phyloP scores from a whole-genome alignment of 2,797 vertebrate genomes.

The Cheirogaleus major region DNA sequence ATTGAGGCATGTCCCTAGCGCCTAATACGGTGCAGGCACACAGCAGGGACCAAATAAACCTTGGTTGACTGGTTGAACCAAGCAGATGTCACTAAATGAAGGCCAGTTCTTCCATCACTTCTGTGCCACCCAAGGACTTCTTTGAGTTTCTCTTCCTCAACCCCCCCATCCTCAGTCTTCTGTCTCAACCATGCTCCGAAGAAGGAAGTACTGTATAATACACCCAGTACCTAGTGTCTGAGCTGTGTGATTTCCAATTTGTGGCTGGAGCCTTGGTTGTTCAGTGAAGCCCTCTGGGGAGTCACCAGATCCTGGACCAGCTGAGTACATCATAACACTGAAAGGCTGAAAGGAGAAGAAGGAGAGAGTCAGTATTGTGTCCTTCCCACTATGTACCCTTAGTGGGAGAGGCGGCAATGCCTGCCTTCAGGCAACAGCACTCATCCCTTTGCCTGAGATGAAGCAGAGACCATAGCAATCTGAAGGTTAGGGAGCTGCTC shows the following conservation, averaged over 20 bases:
- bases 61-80: background rate
- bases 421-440: background rate
- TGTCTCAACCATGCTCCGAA: background rate
- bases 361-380: slow-evolving; percentile 3
- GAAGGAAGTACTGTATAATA: background rate
- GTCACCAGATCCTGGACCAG: slow-evolving; percentile 76
- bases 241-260: slow-evolving; percentile 59
- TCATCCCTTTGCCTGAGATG: background rate
- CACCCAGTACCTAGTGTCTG: slow-evolving; percentile 65
- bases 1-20: background rate
- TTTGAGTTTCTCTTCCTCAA: background rate
- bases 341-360: slow-evolving; percentile 51
- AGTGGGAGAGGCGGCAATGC: background rate
- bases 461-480: background rate
- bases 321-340: slow-evolving; percentile 73
- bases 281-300: slow-evolving; percentile 76
- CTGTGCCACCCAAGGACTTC: background rate
- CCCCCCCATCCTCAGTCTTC: background rate
- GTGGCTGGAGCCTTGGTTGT: slow-evolving; percentile 67
- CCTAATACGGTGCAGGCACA: background rate
- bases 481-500: background rate
- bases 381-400: background rate
- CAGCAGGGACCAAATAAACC: background rate
- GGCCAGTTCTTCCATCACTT: background rate
- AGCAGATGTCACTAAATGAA: background rate